These are phyloP conservation scores for Sphaerolaimus hirsutus DNA, from an alignment of 2,888 invertebrate species.

Conservation along the genomic window DNA sequence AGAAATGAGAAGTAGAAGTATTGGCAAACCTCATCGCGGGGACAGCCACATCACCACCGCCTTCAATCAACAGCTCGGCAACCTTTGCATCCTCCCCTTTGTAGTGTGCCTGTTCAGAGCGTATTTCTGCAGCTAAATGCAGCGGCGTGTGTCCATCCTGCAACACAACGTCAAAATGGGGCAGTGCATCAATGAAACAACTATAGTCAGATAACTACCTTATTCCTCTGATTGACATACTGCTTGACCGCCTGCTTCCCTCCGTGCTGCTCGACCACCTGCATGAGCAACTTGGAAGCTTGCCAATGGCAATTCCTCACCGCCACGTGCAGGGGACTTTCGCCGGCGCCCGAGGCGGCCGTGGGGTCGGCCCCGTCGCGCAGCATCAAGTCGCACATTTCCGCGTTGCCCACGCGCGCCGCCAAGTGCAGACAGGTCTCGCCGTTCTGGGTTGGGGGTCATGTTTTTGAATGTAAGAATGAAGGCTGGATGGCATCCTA, in stretches of 20 bases:
- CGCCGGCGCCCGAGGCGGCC: constrained; percentile 46
- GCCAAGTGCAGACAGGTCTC: constrained; percentile 92
- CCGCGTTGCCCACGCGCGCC: constrained; percentile 65
- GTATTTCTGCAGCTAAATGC: constrained; percentile 74
- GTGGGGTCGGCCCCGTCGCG: constrained; percentile 83
- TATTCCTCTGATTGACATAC: constrained; percentile 17
- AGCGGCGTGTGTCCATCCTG: constrained; percentile 70
- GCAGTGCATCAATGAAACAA: neutral
- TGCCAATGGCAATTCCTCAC: constrained; percentile 49
- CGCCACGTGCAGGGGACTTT: constrained; percentile 82
- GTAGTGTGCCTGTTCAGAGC: constrained; percentile 50
- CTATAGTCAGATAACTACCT: constrained; percentile 9
- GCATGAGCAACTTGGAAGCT: constrained; percentile 59
- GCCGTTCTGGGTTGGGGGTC: constrained; percentile 38
- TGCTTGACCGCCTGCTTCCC: constrained; percentile 12
- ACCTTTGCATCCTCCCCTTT: constrained; percentile 53
- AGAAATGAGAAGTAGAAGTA: too few species aligned
- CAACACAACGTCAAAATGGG: constrained; percentile 1
- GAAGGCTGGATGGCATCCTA: too few species aligned
- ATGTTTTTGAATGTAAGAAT: neutral
- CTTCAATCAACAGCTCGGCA: constrained; percentile 60
- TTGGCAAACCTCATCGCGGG: too few species aligned
- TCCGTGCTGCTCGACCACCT: constrained; percentile 36
- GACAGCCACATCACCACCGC: constrained; percentile 73
- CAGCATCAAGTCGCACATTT: constrained; percentile 56